A percentile compares a stretch with the other conserved stretches of the same genome.
phyloP scores from a whole-genome alignment of 2,797 vertebrate genomes.

The Benthosema pterotum region DNA sequence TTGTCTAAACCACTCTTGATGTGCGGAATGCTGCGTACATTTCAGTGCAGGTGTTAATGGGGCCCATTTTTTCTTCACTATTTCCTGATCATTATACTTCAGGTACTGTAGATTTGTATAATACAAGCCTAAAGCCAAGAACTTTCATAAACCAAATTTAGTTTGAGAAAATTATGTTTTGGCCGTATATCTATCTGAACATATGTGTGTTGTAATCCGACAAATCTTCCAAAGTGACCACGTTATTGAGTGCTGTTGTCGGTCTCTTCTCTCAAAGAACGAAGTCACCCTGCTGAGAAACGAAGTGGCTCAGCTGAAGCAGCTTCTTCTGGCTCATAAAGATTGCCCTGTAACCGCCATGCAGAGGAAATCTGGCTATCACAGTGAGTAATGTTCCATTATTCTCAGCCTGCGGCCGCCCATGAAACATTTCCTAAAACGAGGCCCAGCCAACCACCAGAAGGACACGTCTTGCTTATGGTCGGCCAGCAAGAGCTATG shows the following conservation, averaged over 20 bases:
- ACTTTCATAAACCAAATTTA: background rate
- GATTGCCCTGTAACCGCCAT: conserved; percentile 99
- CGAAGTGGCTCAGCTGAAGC: conserved; percentile 99
- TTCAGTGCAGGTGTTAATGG: background rate
- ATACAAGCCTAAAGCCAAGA: too few relatives aligned
- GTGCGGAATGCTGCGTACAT: background rate
- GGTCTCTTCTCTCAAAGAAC: conserved; percentile 85
- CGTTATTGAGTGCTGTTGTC: conserved; percentile 60
- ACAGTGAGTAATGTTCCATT: conserved; percentile 98
- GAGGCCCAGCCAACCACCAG: conserved; percentile 65
- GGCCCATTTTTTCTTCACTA: too few relatives aligned
- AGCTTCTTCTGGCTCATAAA: conserved; percentile 99
- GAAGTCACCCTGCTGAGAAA: conserved; percentile 99
- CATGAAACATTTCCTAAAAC: conserved; percentile 78
- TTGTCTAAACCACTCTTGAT: background rate
- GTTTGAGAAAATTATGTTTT: background rate
- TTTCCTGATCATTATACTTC: too few relatives aligned
- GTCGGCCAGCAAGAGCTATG: conserved; percentile 47
- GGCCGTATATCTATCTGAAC: background rate
- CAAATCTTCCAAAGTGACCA: conserved; percentile 22
- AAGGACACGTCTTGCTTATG: conserved; percentile 56
- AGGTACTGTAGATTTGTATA: too few relatives aligned
- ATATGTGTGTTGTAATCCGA: conserved; percentile 20
- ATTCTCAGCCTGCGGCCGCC: conserved; percentile 84
- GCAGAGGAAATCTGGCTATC: conserved; percentile 99